A percentile compares a stretch with the other conserved stretches of the same genome.
phyloP scores from a whole-genome alignment of 2,888 invertebrate genomes.

The Ophioninae sp. region DNA sequence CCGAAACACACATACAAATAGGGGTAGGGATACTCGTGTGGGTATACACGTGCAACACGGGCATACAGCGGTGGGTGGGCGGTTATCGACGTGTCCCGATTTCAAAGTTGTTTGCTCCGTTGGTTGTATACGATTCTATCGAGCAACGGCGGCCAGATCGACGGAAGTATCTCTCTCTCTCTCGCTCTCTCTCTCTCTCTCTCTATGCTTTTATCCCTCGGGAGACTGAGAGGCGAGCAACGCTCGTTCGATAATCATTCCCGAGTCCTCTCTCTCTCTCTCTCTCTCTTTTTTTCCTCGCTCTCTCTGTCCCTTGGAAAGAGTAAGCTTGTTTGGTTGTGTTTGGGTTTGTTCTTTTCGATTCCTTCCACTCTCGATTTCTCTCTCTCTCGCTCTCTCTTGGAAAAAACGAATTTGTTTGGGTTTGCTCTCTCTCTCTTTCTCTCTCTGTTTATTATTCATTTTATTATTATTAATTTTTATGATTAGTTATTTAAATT shows the following conservation, averaged over 20 bases:
- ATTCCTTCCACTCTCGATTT: background rate
- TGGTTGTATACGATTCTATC: slow-evolving; percentile 63
- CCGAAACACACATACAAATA: slow-evolving; percentile 54
- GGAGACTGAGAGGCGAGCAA: slow-evolving; percentile 25
- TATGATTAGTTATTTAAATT: no score
- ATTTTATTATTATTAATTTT: no score
- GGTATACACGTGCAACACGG: slow-evolving; percentile 5
- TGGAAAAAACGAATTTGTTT: no score
- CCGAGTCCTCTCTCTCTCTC: slow-evolving; percentile 15
- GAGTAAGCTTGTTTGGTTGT: no score
- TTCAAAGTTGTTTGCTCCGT: slow-evolving; percentile 64
- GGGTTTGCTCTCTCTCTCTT: no score
- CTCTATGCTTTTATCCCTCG: slow-evolving; percentile 5
- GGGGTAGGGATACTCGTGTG: slow-evolving; percentile 20
- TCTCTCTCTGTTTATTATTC: no score
- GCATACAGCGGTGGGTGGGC: background rate
- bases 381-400: slow-evolving; percentile 5
- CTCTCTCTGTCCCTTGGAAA: background rate
- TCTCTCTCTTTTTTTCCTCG: background rate
- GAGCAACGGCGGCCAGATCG: slow-evolving; percentile 40
- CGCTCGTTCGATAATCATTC: slow-evolving; percentile 59
- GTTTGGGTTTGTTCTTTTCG: background rate
- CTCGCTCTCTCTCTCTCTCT: slow-evolving; percentile 25
- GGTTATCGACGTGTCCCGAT: slow-evolving; percentile 67
- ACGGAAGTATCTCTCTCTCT: slow-evolving; percentile 44